Evolutionary conservation across 2,888 invertebrate species (phyloP).

Genomic region (Troilus luridus): DNA sequence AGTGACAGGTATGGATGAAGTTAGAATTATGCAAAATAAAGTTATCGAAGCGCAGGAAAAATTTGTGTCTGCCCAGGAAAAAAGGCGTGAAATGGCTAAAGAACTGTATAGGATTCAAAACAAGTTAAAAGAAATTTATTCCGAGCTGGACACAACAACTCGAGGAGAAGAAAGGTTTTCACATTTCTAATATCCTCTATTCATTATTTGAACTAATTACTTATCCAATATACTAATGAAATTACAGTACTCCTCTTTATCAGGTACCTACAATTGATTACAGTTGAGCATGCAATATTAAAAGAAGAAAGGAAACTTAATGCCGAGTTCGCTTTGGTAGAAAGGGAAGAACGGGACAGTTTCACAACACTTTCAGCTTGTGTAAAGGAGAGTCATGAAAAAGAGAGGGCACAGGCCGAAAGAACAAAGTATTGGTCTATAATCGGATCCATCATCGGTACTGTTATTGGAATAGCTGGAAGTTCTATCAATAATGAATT

Average conservation of each 20-base stretch:
- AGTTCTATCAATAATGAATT: constrained; percentile 77
- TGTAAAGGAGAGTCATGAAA: constrained; percentile 84
- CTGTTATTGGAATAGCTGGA: constrained; percentile 77
- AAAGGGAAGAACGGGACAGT: constrained; percentile 81
- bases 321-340: constrained; percentile 76
- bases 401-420: constrained; percentile 85
- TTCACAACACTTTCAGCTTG: constrained; percentile 78
- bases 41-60: constrained; percentile 80
- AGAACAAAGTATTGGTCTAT: constrained; percentile 89
- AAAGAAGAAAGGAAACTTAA: constrained; percentile 71
- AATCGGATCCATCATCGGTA: constrained; percentile 80
- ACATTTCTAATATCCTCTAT: not conserved
- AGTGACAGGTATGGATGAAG: constrained; percentile 83
- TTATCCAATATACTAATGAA: not conserved
- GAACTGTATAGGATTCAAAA: constrained; percentile 76
- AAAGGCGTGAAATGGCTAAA: constrained; percentile 75
- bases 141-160: constrained; percentile 82
- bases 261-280: constrained; percentile 71
- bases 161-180: constrained; percentile 83
- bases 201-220: not conserved
- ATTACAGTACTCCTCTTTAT: constrained; percentile 22
- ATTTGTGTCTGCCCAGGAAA: constrained; percentile 77
- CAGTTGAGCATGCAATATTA: constrained; percentile 75
- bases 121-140: constrained; percentile 79
- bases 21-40: constrained; percentile 80